These are phyloP conservation scores for Echinops telfairi DNA, from an alignment of 2,113 vertebrate species.

Conservation along the genomic window DNA sequence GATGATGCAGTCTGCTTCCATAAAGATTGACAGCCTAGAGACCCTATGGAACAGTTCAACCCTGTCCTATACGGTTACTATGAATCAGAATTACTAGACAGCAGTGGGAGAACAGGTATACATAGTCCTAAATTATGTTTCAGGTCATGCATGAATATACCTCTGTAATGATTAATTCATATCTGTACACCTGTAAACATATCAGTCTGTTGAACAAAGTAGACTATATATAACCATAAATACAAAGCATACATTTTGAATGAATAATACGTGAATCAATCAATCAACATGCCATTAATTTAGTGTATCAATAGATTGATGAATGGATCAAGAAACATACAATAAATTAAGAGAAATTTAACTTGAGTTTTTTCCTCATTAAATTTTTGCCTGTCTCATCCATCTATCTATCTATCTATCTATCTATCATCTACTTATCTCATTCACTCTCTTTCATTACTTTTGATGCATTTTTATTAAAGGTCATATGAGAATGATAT, in stretches of 20 bases:
- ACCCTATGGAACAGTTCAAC: too few relatives aligned
- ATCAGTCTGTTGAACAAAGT: neutral
- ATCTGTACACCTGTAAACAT: neutral
- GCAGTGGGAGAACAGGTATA: too few relatives aligned
- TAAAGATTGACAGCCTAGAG: too few relatives aligned
- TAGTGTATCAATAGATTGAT: neutral
- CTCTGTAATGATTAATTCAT: neutral
- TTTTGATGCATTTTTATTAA: neutral
- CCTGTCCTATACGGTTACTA: too few relatives aligned
- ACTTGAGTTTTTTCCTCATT: neutral
- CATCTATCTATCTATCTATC: too few relatives aligned
- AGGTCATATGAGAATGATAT: neutral
- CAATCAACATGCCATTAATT: conserved; percentile 10
- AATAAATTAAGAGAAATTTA: conserved; percentile 15
- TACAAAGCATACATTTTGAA: neutral
- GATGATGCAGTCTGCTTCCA: too few relatives aligned
- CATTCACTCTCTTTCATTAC: neutral
- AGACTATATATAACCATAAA: neutral
- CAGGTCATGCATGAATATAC: neutral
- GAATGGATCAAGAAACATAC: neutral
- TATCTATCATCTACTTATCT: too few relatives aligned
- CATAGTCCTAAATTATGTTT: too few relatives aligned
- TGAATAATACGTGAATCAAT: neutral
- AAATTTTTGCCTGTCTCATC: neutral
- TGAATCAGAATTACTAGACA: too few relatives aligned